Evolutionary conservation across 2,888 invertebrate species (phyloP), one percentile per base, ranked within the genome.

Genomic region (Erynnis tages): DNA sequence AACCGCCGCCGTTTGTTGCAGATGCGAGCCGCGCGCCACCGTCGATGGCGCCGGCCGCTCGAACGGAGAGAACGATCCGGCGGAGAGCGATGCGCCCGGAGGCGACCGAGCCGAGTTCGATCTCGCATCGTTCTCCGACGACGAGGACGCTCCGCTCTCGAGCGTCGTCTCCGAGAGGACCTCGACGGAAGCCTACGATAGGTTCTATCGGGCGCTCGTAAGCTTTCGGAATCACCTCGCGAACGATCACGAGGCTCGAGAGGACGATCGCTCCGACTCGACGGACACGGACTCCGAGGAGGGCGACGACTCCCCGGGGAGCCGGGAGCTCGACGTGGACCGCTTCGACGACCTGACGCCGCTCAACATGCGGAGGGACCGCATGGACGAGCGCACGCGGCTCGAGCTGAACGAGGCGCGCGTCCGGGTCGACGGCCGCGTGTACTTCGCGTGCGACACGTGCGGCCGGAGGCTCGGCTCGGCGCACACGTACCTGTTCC

Each of bases 401-500:
- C n/a, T n/a, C n/a, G n/a, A n/a, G n/a, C n/a, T n/a, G n/a, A n/a
- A n/a, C n/a, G n/a, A n/a, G n/a, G n/a, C n/a, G n/a, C n/a, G n/a
- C n/a, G n/a, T n/a, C n/a, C n/a, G n/a, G 40, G 69, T 85, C 0
- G 84, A 91, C 62, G 92, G 91, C 0, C 89, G 90, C 55, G 71
- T 86, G 5, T 91, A 83, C 62, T 93, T 91, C 66, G 83, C 86
- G 37, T 93, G 93, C 63, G 78, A 76, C 32, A 75, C 83, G 10
- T 93, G 93, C 66, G 91, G 91, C 0, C 92, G 92, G 67, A 89
- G 85, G 55, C 73, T 93, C 16, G 90, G 91, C 62, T 92, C 93
- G 0, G 78, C 91, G 2, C 92, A 93, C 70, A 92, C 93, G 0
- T 93, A 91, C 65, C 74, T 91, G 34, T 91, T 91, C 82, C 93